These are phyloP conservation scores for Cervus canadensis DNA, from an alignment of 2,113 vertebrate genomes.

Conservation along the genomic window DNA sequence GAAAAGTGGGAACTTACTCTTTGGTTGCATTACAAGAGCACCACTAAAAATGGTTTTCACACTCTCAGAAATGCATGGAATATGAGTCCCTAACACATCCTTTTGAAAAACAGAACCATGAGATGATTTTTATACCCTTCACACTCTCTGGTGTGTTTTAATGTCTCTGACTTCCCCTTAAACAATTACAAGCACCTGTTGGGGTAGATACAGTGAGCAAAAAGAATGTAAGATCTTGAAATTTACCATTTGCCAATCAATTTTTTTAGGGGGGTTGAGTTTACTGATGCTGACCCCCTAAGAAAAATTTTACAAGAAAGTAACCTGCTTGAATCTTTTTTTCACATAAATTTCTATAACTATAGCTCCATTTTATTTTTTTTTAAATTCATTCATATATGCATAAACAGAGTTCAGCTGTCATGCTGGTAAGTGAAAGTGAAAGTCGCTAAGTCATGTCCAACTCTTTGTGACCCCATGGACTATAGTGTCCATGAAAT, in stretches of 20 bases:
- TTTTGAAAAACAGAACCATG: neutral
- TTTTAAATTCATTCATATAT: neutral
- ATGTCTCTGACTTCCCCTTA: neutral
- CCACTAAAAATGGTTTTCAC: neutral
- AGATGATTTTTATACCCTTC: neutral
- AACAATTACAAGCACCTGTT: neutral
- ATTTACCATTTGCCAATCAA: neutral
- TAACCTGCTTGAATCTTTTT: neutral
- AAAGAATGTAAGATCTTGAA: neutral
- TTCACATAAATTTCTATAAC: neutral
- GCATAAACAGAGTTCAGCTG: neutral
- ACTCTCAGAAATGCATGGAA: neutral
- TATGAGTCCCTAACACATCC: neutral
- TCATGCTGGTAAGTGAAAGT: neutral
- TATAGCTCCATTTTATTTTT: neutral
- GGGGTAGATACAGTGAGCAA: neutral
- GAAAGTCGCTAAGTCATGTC: neutral
- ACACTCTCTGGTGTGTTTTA: neutral
- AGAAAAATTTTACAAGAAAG: neutral
- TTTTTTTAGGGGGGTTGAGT: neutral
- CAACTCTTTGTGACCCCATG: no score
- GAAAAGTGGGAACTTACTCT: neutral
- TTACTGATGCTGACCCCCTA: neutral
- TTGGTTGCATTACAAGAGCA: neutral
- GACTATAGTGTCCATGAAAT: no score